phyloP scores from a whole-genome alignment of 1,140 invertebrate genomes.

The Drosophila quadrilineata region DNA sequence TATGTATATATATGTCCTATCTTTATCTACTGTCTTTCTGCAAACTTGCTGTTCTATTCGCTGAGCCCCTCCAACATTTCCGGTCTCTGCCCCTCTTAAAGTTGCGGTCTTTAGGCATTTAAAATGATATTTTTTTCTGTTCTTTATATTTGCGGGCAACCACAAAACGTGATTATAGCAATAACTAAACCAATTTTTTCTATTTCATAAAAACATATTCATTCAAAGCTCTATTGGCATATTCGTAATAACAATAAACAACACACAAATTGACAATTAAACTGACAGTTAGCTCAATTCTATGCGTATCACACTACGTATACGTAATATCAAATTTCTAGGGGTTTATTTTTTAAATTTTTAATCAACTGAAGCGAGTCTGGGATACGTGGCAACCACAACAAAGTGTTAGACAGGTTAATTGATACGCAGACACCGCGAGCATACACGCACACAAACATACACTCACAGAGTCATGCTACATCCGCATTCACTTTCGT shows the following conservation, averaged over 20 bases:
- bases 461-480: not conserved
- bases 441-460: not conserved
- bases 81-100: not conserved
- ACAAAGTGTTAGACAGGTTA: constrained; percentile 70
- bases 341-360: constrained; percentile 6
- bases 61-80: not conserved
- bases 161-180: constrained; percentile 61
- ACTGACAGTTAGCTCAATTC: constrained; percentile 37
- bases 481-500: constrained; percentile 3
- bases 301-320: constrained; percentile 3
- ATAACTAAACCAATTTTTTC: constrained; percentile 59
- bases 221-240: constrained; percentile 13
- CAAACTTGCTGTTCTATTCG: not conserved
- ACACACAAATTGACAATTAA: constrained; percentile 53
- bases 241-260: constrained; percentile 27
- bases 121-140: constrained; percentile 3
- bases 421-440: constrained; percentile 67
- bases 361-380: constrained; percentile 14
- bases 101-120: not conserved
- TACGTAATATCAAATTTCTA: constrained; percentile 38
- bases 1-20: no score
- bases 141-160: constrained; percentile 14
- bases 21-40: constrained; percentile 13
- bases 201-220: constrained; percentile 4
- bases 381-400: constrained; percentile 38